Base-by-base conservation (phyloP, 2,888 invertebrate species). In the Zygogramma bicolorata region DNA sequence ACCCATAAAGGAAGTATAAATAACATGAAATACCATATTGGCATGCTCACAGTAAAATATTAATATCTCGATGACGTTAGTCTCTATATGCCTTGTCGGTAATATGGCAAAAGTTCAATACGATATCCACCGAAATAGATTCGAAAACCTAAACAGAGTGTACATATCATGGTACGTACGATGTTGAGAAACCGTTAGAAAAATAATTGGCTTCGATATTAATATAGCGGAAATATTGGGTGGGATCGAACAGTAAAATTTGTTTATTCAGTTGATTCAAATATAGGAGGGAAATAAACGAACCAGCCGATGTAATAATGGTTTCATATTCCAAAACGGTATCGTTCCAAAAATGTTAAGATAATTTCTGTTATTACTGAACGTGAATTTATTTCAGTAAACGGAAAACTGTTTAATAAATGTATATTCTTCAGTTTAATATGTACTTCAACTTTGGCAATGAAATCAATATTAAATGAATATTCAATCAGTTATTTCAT, bases 181-280 rank as follows among this genome's bases (percentile, higher is more conserved):
- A 53, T n/a, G 53, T 53, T 53, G 53, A 53, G 53, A 53, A 53
- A 53, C 53, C 53, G 53, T 53, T 53, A 53, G 53, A 53, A 53
- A 53, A 53, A 53, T 53, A 53, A 53, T 53, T 27, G 25, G 53
- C 13, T 7, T n/a, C 53, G 53, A 27, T 53, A 53, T 53, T 53
- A 53, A 53, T 25, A 53, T 53, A 53, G 53, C 53, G 53, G 53
- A 53, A 53, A 53, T 53, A 53, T 27, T 53, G 53, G 53, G 53
- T 53, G 53, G 53, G 53, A 53, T 27, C 53, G 6, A 53, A 53
- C 53, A 53, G 53, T 53, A 53, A 25, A 53, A 53, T 53, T 27
- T 53, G 25, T 53, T 53, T 53, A 53, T 53, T 53, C 53, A 25
- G 53, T 25, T 53, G 3, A 46, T 46, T 46, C 20, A 46, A 46